Base-by-base conservation (phyloP, 2,888 invertebrate species). In the Antitype chi region DNA sequence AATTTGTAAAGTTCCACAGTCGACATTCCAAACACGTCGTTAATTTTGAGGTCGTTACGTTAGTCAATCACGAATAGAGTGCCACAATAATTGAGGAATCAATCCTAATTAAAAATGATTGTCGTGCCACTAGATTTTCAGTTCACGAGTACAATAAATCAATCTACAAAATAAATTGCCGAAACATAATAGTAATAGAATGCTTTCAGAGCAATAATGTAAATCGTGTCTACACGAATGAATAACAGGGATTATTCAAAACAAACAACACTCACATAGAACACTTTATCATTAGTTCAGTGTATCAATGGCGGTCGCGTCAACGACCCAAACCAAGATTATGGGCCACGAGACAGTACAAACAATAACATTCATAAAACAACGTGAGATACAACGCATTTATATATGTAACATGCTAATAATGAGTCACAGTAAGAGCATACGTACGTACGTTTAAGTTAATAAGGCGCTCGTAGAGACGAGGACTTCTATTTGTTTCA, bases 401-500 rank as follows among this genome's bases (percentile, higher is more conserved):
- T 57, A 69, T 74, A 73, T 77, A 77, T 68, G 71, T 88, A 78
- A 88, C 82, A 89, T 85, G 83, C 78, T 88, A 89, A 88, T 89
- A 90, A 89, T 88, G 85, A 90, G 82, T 87, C 87, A 81, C 79
- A 63, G 76, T 80, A 86, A 71, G 80, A 85, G 80, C 76, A 88
- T 82, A 89, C 84, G 87, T 89, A 84, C 77, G 88, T 74, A n/a
- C 68, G 59, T 90, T 92, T 90, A 90, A 92, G 90, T 90, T 91
- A 93, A 91, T 90, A 91, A 89, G 89, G 80, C 90, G 90, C 89
- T 89, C 87, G 88, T 87, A 82, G 86, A 89, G 90, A 90, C 88
- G 88, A 88, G 91, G 87, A 88, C 87, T 91, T 92, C 89, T 93
- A 91, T 94, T 94, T 94, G 94, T 95, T 94, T 94, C 94, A 95